A percentile compares a stretch with the other conserved stretches of the same genome.
Conservation (phyloP, 1,140 invertebrate genomes). For the Oedothorax gibbosus region DNA sequence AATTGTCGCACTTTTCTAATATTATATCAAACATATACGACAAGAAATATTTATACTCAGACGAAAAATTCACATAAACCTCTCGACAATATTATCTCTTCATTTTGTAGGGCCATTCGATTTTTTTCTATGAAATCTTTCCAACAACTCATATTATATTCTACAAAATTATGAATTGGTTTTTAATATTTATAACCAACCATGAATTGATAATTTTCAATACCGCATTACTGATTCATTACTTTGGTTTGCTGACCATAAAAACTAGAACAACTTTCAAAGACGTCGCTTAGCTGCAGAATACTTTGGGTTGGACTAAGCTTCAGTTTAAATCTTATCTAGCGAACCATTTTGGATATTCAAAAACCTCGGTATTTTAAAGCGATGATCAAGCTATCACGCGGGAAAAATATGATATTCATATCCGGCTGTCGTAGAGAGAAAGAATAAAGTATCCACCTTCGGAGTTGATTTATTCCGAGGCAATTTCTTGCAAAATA, state of each 20-base stretch:
- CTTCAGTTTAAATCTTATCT: slow-evolving; percentile 50
- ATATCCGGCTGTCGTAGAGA: slow-evolving; percentile 43
- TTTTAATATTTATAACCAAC: slow-evolving; percentile 53
- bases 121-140: too few relatives aligned
- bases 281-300: neutral
- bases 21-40: too few relatives aligned
- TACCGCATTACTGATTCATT: slow-evolving; percentile 50
- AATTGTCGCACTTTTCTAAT: too few relatives aligned
- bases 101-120: too few relatives aligned
- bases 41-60: neutral
- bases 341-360: slow-evolving; percentile 46
- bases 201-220: slow-evolving; percentile 49
- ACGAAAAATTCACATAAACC: neutral
- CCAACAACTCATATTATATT: neutral
- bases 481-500: neutral
- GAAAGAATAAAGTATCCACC: slow-evolving; percentile 23
- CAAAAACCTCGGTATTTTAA: slow-evolving; percentile 49
- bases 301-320: slow-evolving; percentile 50
- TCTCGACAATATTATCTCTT: too few relatives aligned
- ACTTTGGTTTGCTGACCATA: slow-evolving; percentile 38
- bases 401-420: slow-evolving; percentile 47
- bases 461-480: slow-evolving; percentile 35
- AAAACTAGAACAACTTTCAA: slow-evolving; percentile 20
- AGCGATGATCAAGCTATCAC: slow-evolving; percentile 43
- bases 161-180: slow-evolving; percentile 49